Percentiles rank a stretch among this genome's conserved stretches.
Conservation (phyloP, 2,797 vertebrate species). For the Siniperca obscura region DNA sequence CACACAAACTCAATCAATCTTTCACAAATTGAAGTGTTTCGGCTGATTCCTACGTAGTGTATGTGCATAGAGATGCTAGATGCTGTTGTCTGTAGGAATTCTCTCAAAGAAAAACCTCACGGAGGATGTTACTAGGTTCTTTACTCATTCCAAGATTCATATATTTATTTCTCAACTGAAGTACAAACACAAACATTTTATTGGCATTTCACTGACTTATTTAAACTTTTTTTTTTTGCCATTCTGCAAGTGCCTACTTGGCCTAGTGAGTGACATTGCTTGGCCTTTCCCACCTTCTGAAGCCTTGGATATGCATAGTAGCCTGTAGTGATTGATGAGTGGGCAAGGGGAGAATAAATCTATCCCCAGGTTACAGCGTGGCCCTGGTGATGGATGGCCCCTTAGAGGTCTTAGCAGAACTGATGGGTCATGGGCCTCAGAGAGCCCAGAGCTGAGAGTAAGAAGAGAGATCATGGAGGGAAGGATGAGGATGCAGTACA, state of each 20-base stretch:
- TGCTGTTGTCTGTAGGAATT: background rate
- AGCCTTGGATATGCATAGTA: slow-evolving; percentile 82
- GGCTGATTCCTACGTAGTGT: background rate
- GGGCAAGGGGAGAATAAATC: slow-evolving; percentile 81
- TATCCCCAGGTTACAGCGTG: slow-evolving; percentile 79
- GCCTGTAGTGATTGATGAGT: slow-evolving; percentile 85
- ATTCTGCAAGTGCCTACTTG: slow-evolving; percentile 53
- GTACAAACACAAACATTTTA: background rate
- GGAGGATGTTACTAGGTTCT: background rate
- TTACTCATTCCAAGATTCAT: background rate
- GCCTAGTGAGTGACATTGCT: slow-evolving; percentile 73
- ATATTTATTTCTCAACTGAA: slow-evolving; percentile 8
- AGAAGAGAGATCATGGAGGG: slow-evolving; percentile 43
- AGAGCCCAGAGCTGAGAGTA: slow-evolving; percentile 61
- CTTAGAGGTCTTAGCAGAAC: slow-evolving; percentile 78
- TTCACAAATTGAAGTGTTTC: background rate
- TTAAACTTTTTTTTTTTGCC: slow-evolving; percentile 27
- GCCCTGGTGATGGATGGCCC: slow-evolving; percentile 83
- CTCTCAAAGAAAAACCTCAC: background rate
- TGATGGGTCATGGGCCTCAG: slow-evolving; percentile 79
- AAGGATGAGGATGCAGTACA: slow-evolving; percentile 37
- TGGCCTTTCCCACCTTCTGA: slow-evolving; percentile 72
- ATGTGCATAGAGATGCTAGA: background rate
- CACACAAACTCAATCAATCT: background rate
- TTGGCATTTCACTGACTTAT: slow-evolving; percentile 25